A percentile compares a stretch with the other conserved stretches of the same genome.
These are phyloP conservation scores for Leptura quadrifasciata DNA, from an alignment of 2,888 invertebrate species.

Conservation along the genomic window DNA sequence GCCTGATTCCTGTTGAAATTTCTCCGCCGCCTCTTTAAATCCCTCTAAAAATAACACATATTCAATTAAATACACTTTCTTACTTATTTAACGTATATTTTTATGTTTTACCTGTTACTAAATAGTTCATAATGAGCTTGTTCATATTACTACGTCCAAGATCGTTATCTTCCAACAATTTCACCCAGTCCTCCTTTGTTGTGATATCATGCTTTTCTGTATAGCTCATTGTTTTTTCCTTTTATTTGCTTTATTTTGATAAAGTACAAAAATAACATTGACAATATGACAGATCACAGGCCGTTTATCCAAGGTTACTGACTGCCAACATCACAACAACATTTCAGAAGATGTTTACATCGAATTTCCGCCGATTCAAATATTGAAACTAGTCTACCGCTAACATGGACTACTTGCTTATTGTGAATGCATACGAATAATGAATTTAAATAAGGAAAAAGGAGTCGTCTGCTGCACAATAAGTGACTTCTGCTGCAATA, in stretches of 20 bases:
- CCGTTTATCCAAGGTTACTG: neutral
- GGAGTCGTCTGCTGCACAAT: no score
- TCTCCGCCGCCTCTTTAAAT: conserved; percentile 97
- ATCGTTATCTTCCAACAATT: conserved; percentile 84
- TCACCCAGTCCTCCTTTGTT: conserved; percentile 85
- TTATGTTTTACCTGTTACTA: conserved; percentile 88
- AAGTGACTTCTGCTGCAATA: no score
- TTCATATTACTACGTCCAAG: conserved; percentile 96
- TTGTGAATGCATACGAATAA: no score
- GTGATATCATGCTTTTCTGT: conserved; percentile 75
- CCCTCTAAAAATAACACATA: conserved; percentile 85
- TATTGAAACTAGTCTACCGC: neutral
- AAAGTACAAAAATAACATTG: conserved; percentile 37
- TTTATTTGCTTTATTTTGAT: conserved; percentile 42
- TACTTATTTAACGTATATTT: neutral
- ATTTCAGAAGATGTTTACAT: conserved; percentile 1
- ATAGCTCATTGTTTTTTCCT: conserved; percentile 73
- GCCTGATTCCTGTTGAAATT: conserved; percentile 96
- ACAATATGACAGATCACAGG: conserved; percentile 29
- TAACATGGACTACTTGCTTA: neutral
- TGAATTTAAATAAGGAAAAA: no score
- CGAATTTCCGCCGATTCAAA: conserved; percentile 13
- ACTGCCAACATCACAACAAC: conserved; percentile 14
- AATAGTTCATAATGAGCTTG: conserved; percentile 98
- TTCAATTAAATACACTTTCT: conserved; percentile 9